A percentile compares a stretch with the other conserved stretches of the same genome.
phyloP scores from a whole-genome alignment of 2,888 invertebrate species.

The Agrenia bidenticulata region DNA sequence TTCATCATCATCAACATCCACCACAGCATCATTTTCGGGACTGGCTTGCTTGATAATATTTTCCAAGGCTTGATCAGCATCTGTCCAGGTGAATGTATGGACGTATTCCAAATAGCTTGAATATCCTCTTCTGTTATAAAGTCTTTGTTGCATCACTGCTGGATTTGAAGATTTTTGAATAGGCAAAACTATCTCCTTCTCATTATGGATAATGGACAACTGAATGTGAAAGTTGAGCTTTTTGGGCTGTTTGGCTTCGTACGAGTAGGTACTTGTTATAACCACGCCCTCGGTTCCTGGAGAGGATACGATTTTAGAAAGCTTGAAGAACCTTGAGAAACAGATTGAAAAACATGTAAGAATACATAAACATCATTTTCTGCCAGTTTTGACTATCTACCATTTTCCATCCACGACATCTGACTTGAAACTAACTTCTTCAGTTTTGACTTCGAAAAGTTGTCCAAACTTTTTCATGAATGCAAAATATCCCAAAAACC shows the following conservation, averaged over 20 bases:
- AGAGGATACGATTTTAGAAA: constrained; percentile 1
- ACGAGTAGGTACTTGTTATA: constrained; percentile 42
- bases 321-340: constrained; percentile 23
- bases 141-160: constrained; percentile 38
- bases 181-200: constrained; percentile 42
- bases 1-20: background rate
- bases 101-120: constrained; percentile 39
- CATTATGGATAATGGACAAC: constrained; percentile 36
- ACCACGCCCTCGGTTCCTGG: constrained; percentile 26
- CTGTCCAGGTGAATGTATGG: constrained; percentile 44
- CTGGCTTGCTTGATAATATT: constrained; percentile 18
- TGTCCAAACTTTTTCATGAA: constrained; percentile 46
- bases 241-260: constrained; percentile 42
- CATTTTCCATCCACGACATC: constrained; percentile 50
- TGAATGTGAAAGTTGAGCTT: constrained; percentile 38
- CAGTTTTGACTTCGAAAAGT: constrained; percentile 45
- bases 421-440: constrained; percentile 44
- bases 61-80: constrained; percentile 33
- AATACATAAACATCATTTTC: background rate
- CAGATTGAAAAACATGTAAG: background rate
- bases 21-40: background rate
- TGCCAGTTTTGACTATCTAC: constrained; percentile 17
- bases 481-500: constrained; percentile 40
- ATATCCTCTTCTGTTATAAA: constrained; percentile 32
- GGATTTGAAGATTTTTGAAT: constrained; percentile 42